Conservation (phyloP, 1,140 invertebrate species). For the Anagrus nilaparvatae region DNA sequence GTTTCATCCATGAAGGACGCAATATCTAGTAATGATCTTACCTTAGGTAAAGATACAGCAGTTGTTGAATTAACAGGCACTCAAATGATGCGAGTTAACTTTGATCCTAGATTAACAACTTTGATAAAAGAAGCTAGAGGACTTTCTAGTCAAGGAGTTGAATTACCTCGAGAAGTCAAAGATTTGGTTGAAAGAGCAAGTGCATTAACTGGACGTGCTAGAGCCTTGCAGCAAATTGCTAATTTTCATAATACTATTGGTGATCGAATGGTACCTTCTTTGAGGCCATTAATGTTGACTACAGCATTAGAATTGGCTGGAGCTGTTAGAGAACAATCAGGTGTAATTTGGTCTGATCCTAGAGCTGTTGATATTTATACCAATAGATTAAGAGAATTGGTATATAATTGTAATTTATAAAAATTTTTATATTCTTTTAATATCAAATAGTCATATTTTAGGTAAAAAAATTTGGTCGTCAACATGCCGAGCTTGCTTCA, state of each 20-base stretch:
- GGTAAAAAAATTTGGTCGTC: constrained; percentile 36
- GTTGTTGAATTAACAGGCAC: constrained; percentile 45
- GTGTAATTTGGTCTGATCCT: constrained; percentile 86
- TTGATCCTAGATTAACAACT: constrained; percentile 67
- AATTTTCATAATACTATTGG: constrained; percentile 98
- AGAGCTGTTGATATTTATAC: constrained; percentile 80
- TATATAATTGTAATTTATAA: constrained; percentile 11
- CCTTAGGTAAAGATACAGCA: constrained; percentile 42
- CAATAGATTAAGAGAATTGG: constrained; percentile 42
- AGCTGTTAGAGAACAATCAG: constrained; percentile 81
- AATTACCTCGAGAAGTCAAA: constrained; percentile 33
- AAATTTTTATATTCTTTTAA: not conserved
- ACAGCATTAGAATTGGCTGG: constrained; percentile 81
- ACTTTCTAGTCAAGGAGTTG: constrained; percentile 54
- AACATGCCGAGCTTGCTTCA: constrained; percentile 34
- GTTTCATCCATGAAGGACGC: constrained; percentile 39
- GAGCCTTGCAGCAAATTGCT: constrained; percentile 85
- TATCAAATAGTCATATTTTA: constrained; percentile 13
- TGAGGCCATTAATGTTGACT: constrained; percentile 90
- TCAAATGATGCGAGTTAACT: constrained; percentile 74
- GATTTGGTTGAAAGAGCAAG: constrained; percentile 34
- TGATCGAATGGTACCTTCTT: constrained; percentile 91
- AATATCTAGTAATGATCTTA: constrained; percentile 31
- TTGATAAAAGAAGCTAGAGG: constrained; percentile 77
- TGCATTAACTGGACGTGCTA: constrained; percentile 51